Percentiles rank a stretch among this genome's conserved stretches.
phyloP scores from a whole-genome alignment of 2,888 invertebrate species.

The Microplitis deprimator region DNA sequence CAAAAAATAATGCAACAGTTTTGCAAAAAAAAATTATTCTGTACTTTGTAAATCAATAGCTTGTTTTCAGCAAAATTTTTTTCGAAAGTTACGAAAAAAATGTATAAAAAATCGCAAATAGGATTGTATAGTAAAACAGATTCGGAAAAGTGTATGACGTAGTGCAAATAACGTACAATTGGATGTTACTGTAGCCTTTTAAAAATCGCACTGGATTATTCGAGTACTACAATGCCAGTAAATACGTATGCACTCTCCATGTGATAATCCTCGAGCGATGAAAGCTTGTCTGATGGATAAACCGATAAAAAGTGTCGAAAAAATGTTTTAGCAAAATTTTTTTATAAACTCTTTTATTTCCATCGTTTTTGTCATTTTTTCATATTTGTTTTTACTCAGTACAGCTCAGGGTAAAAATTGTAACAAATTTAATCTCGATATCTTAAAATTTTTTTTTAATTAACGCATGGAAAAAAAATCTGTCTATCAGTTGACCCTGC shows the following conservation, averaged over 20 bases:
- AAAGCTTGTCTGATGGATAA: conserved; percentile 25
- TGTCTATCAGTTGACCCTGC: too few species aligned
- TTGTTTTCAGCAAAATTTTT: too few species aligned
- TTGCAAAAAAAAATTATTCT: neutral
- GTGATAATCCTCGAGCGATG: conserved; percentile 34
- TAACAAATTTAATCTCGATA: too few species aligned
- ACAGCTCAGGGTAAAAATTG: too few species aligned
- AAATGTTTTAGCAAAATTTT: neutral
- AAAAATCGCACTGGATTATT: conserved; percentile 40
- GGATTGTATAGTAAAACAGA: neutral
- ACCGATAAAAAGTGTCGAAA: conserved; percentile 5
- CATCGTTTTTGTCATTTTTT: too few species aligned
- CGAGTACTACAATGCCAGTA: conserved; percentile 20
- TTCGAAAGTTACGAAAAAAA: too few species aligned
- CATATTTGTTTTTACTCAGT: too few species aligned
- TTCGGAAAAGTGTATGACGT: neutral
- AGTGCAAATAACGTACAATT: conserved; percentile 27
- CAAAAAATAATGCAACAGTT: neutral
- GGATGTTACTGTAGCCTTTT: conserved; percentile 29
- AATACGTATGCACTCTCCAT: conserved; percentile 30
- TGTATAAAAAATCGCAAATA: neutral
- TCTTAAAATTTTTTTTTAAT: too few species aligned
- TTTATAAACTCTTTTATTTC: too few species aligned
- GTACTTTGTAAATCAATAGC: too few species aligned
- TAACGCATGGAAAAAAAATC: too few species aligned